Evolutionary conservation across 2,797 vertebrate genomes (phyloP).

Genomic region (Toxotes lorentzi): DNA sequence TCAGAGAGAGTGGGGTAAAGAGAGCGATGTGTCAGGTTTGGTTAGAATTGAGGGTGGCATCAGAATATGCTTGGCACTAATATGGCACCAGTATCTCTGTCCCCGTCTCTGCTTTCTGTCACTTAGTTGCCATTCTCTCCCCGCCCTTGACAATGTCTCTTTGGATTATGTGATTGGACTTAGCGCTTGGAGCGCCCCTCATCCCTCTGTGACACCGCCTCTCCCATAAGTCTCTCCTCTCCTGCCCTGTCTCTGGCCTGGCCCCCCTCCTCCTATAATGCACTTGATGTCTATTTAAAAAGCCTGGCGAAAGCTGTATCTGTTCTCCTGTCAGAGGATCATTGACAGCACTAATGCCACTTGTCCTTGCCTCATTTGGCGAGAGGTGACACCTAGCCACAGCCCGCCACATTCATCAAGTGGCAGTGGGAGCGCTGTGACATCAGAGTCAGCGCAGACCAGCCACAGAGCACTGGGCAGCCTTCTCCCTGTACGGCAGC

Average conservation of each 20-base stretch:
- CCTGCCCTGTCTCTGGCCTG: slow-evolving; percentile 87
- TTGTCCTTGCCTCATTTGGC: slow-evolving; percentile 93
- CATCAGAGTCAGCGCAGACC: slow-evolving; percentile 58
- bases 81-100: slow-evolving; percentile 98
- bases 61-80: slow-evolving; percentile 96
- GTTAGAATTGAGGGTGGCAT: slow-evolving; percentile 93
- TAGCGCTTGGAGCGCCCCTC: slow-evolving; percentile 79
- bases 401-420: slow-evolving; percentile 88
- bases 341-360: slow-evolving; percentile 95
- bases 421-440: slow-evolving; percentile 70
- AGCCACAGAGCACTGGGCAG: slow-evolving; percentile 45
- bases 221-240: slow-evolving; percentile 81
- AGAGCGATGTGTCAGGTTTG: slow-evolving; percentile 93
- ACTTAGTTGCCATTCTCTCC: slow-evolving; percentile 91
- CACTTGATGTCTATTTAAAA: slow-evolving; percentile 88
- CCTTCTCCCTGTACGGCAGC: slow-evolving; percentile 17
- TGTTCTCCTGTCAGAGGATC: slow-evolving; percentile 94
- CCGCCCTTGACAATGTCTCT: slow-evolving; percentile 93
- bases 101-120: slow-evolving; percentile 99
- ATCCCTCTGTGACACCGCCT: slow-evolving; percentile 67
- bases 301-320: slow-evolving; percentile 88
- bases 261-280: slow-evolving; percentile 74
- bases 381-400: slow-evolving; percentile 89
- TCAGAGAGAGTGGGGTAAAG: slow-evolving; percentile 73
- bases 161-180: slow-evolving; percentile 93